A percentile compares a stretch with the other conserved stretches of the same genome.
Evolutionary conservation across 2,797 vertebrate genomes (phyloP).

Genomic region (Ammospiza maritima): DNA sequence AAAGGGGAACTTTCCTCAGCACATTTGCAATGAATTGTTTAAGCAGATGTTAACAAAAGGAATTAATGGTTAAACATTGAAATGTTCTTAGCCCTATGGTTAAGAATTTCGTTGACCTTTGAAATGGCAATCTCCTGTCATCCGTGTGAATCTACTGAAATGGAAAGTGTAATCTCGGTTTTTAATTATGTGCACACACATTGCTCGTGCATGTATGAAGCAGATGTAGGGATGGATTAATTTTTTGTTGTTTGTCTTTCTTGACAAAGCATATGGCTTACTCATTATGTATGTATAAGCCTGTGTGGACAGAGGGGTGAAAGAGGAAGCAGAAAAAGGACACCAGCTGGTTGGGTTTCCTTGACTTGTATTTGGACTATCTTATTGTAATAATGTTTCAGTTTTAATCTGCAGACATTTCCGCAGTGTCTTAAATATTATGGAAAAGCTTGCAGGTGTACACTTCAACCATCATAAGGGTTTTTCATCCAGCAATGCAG

Average conservation of each 20-base stretch:
- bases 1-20: neutral
- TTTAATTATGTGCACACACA: neutral
- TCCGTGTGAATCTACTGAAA: neutral
- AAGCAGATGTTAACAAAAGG: neutral
- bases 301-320: neutral
- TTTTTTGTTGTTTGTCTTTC: neutral
- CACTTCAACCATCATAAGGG: neutral
- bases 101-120: neutral
- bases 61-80: neutral
- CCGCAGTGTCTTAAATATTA: neutral
- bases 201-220: neutral
- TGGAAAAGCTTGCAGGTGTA: neutral
- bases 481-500: neutral
- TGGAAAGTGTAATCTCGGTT: conserved; percentile 9
- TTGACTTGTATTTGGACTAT: neutral
- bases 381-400: neutral
- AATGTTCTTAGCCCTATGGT: neutral
- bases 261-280: neutral
- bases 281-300: neutral
- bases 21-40: neutral
- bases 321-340: neutral
- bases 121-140: neutral
- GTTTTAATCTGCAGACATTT: neutral
- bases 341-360: neutral
- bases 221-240: neutral